A percentile compares a stretch with the other conserved stretches of the same genome.
phyloP scores from a whole-genome alignment of 2,113 vertebrate genomes.

The Tachysurus fulvidraco region DNA sequence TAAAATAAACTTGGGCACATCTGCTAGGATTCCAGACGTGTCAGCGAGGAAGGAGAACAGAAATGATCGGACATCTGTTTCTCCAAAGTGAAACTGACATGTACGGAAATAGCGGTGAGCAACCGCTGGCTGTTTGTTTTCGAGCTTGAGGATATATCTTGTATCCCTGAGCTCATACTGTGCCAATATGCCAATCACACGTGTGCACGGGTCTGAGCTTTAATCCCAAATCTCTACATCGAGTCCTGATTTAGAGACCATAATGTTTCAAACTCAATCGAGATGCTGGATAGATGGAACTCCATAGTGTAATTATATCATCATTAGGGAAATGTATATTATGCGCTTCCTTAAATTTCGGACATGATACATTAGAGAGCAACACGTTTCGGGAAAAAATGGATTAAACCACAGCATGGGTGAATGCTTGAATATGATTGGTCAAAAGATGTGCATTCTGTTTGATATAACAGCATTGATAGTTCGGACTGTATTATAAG shows the following conservation, averaged over 20 bases:
- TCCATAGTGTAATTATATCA: not conserved
- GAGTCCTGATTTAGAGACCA: not conserved
- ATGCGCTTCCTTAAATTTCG: not conserved
- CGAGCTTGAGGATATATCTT: not conserved
- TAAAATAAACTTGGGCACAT: not conserved
- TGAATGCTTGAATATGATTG: not conserved
- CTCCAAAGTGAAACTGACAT: not conserved
- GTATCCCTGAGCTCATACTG: not conserved
- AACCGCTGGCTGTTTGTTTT: not conserved
- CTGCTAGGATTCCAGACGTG: not conserved
- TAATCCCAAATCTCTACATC: not conserved
- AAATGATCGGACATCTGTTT: not conserved
- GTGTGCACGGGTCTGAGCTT: not conserved
- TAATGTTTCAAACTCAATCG: not conserved
- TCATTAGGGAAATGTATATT: not conserved
- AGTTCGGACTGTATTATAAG: not conserved
- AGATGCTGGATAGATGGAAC: not conserved
- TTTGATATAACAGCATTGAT: not conserved
- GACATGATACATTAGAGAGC: not conserved
- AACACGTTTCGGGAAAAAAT: not conserved
- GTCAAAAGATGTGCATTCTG: not conserved
- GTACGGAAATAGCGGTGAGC: not conserved
- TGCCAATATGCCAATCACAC: not conserved
- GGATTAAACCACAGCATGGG: not conserved
- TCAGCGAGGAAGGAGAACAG: not conserved